Conservation (phyloP, 2,888 invertebrate genomes). For the Stenoptilia bipunctidactyla region DNA sequence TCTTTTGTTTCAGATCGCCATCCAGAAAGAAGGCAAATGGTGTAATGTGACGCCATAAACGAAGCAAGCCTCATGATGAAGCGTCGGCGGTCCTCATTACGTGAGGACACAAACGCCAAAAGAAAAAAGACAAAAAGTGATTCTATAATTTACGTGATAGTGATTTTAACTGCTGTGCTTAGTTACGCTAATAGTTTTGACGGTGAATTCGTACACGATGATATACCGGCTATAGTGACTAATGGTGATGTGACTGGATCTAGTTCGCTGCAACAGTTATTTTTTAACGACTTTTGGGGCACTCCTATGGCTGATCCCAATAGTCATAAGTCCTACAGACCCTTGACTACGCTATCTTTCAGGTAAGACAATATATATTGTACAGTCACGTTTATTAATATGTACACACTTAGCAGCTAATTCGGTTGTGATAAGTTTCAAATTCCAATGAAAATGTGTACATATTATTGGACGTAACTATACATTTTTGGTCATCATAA, state of each 20-base stretch:
- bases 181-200: slow-evolving; percentile 82
- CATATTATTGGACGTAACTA: no score
- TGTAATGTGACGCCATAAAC: slow-evolving; percentile 46
- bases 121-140: slow-evolving; percentile 37
- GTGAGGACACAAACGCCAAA: slow-evolving; percentile 36
- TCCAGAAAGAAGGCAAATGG: slow-evolving; percentile 49
- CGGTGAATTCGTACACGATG: slow-evolving; percentile 91
- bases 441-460: no score
- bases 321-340: slow-evolving; percentile 90
- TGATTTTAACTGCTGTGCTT: slow-evolving; percentile 75
- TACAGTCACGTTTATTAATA: no score
- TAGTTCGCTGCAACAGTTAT: slow-evolving; percentile 74
- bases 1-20: slow-evolving; percentile 36
- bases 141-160: slow-evolving; percentile 73
- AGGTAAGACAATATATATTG: slow-evolving; percentile 82
- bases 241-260: slow-evolving; percentile 84
- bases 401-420: no score
- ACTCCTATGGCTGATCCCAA: slow-evolving; percentile 83
- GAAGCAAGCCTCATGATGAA: slow-evolving; percentile 53
- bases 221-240: slow-evolving; percentile 85
- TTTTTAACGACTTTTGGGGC: slow-evolving; percentile 90
- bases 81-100: slow-evolving; percentile 50
- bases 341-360: slow-evolving; percentile 86
- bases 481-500: no score
- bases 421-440: no score